These are phyloP conservation scores for Smutsia temminckii DNA, from an alignment of 2,797 vertebrate genomes.

Conservation along the genomic window DNA sequence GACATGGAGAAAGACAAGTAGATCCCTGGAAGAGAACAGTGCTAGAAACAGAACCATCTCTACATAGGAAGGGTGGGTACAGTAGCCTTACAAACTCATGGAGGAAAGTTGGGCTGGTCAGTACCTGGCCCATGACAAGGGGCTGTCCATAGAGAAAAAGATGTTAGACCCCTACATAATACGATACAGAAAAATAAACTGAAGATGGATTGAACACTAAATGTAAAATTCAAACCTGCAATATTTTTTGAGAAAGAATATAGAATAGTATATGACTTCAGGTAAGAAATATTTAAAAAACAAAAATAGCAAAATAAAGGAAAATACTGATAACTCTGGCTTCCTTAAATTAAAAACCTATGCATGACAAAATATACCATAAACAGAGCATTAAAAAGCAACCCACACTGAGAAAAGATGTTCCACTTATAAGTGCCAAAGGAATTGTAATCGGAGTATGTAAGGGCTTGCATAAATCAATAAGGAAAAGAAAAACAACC, in stretches of 20 bases:
- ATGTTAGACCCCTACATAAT: neutral
- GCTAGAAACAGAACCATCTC: neutral
- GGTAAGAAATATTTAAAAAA: neutral
- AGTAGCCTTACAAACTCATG: neutral
- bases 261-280: neutral
- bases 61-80: neutral
- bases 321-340: neutral
- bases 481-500: neutral
- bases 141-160: neutral
- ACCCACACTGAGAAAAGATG: neutral
- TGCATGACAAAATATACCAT: neutral
- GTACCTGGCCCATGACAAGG: neutral
- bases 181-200: neutral
- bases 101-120: neutral
- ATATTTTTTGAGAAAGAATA: neutral
- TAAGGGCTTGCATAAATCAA: neutral
- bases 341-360: slow-evolving; percentile 21
- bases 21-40: neutral
- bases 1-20: neutral
- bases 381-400: slow-evolving; percentile 2
- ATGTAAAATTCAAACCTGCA: neutral
- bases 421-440: neutral
- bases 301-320: neutral
- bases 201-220: neutral
- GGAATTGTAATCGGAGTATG: neutral